phyloP scores from a whole-genome alignment of 2,113 vertebrate species.

The Steatornis caripensis region DNA sequence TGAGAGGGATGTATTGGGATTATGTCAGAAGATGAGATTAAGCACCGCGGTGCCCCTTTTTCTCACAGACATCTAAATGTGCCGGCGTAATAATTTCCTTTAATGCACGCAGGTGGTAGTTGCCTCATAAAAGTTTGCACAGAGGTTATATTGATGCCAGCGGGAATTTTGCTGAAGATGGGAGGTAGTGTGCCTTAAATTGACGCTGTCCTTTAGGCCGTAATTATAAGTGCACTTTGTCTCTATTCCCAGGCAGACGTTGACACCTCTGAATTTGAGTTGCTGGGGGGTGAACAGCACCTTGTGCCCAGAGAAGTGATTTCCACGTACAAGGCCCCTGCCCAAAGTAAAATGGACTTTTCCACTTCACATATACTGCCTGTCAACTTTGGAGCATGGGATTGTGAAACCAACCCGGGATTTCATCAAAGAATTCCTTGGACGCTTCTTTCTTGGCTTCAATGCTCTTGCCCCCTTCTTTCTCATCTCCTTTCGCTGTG shows the following conservation, averaged over 20 bases:
- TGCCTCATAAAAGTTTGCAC: neutral
- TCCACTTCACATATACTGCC: neutral
- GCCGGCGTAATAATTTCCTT: neutral
- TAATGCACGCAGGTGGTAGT: neutral
- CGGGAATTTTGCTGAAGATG: neutral
- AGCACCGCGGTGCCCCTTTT: neutral
- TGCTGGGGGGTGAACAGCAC: neutral
- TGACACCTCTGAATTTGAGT: neutral
- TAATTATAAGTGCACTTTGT: neutral
- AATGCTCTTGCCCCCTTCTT: neutral
- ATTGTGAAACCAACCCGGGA: neutral
- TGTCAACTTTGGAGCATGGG: neutral
- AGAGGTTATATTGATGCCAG: neutral
- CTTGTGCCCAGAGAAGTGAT: neutral
- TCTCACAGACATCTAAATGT: neutral
- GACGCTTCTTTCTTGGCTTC: neutral
- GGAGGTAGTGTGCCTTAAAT: neutral
- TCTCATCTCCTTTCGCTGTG: neutral
- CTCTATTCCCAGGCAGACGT: neutral
- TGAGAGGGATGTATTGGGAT: neutral
- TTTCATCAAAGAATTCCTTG: neutral
- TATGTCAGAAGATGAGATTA: neutral
- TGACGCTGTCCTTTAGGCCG: neutral
- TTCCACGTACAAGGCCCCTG: accelerated
- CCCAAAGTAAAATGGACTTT: neutral